Evolutionary conservation across 2,888 invertebrate species (phyloP), one percentile per base, ranked within the genome.

Genomic region (Rhamnusium bicolor): DNA sequence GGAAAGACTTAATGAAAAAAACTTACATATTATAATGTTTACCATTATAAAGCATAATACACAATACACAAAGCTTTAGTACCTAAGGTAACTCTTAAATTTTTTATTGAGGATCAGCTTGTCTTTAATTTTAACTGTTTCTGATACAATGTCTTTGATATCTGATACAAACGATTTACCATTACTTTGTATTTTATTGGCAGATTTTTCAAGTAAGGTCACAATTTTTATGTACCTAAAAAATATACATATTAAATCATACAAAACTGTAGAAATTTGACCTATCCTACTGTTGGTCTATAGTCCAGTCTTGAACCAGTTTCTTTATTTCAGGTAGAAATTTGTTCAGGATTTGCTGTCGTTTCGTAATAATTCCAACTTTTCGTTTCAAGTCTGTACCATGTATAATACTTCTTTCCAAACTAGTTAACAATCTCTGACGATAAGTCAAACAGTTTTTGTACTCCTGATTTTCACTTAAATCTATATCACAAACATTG

Each of bases 81-180:
- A 84, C 84, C 78, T 80, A 49, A 80, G 72, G 65, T 78, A 81
- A 51, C 75, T 73, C 49, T 73, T 75, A 24, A 84, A 79, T n/a
- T 87, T 86, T 51, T 89, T 83, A 80, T 90, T 89, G 69, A 84
- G 83, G 51, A 92, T 83, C 71, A 91, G 88, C 80, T 87, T 89
- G 77, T 89, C 90, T 78, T 91, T 89, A 3, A 89, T 83, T 84
- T 90, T 91, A 0, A 92, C 85, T 72, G 91, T 91, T 69, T 90
- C 89, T 76, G 91, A 91, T 40, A 92, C 6, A 46, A 69, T 53
- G 16, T 62, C 54, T 69, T 46, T 62, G 53, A 69, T 62, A 40
- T 53, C 46, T 14, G 60, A 69, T 14, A n/a, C 53, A 62, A 61
- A 54, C 6, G 18, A 14, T 27, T 56, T 53, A 46, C 18, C n/a